These are phyloP conservation scores for Brachyopa scutellaris DNA, from an alignment of 2,888 invertebrate genomes.

Conservation along the genomic window DNA sequence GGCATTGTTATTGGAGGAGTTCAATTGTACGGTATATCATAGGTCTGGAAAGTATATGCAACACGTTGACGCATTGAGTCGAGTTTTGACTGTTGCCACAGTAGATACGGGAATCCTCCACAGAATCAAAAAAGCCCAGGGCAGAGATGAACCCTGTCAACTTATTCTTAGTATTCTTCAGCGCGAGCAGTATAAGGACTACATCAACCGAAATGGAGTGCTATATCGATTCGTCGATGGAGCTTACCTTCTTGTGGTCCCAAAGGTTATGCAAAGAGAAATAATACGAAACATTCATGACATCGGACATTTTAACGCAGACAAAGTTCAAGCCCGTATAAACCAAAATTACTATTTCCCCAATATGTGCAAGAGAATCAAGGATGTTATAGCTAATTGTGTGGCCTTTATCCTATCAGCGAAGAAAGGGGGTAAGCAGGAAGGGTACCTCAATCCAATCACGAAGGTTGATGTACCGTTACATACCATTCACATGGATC, in stretches of 20 bases:
- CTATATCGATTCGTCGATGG: constrained; percentile 2
- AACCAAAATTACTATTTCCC: constrained; percentile 24
- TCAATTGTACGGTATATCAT: constrained; percentile 48
- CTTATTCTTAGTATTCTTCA: constrained; percentile 36
- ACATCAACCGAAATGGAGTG: constrained; percentile 10
- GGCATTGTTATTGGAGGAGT: constrained; percentile 62
- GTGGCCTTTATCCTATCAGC: constrained; percentile 38
- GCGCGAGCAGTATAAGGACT: constrained; percentile 5
- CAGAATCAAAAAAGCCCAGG: constrained; percentile 12
- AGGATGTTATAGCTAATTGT: constrained; percentile 44
- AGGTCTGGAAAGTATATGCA: constrained; percentile 42
- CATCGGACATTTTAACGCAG: constrained; percentile 30
- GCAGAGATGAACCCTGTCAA: constrained; percentile 42
- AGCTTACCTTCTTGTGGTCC: constrained; percentile 36
- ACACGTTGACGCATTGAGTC: constrained; percentile 55
- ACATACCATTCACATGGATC: constrained; percentile 76
- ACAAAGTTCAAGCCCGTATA: constrained; percentile 23
- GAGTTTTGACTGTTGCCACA: constrained; percentile 22
- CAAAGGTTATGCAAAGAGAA: constrained; percentile 35
- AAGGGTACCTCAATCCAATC: constrained; percentile 76
- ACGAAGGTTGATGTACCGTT: constrained; percentile 76
- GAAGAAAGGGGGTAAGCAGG: constrained; percentile 75
- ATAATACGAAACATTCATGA: constrained; percentile 1
- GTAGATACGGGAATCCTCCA: constrained; percentile 9
- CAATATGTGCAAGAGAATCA: constrained; percentile 11